Percentiles rank a stretch among this genome's conserved stretches.
These are phyloP conservation scores for Etheostoma cragini DNA, from an alignment of 2,113 vertebrate species.

Conservation along the genomic window DNA sequence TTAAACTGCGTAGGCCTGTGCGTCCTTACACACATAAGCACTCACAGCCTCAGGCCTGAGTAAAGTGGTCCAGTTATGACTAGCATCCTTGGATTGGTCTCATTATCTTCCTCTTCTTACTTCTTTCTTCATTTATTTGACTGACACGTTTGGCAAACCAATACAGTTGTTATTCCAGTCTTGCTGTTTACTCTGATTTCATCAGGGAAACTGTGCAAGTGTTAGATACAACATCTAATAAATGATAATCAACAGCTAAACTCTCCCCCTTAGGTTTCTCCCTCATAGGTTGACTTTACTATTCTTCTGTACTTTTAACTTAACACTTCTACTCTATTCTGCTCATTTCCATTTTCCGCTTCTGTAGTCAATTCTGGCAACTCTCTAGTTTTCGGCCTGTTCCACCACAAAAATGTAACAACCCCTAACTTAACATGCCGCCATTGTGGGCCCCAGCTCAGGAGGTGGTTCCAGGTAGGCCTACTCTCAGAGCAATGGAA, in stretches of 20 bases:
- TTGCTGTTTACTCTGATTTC: constrained; percentile 1
- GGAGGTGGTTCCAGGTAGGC: neutral
- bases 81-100: constrained; percentile 29
- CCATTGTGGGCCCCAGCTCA: neutral
- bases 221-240: neutral
- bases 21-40: neutral
- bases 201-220: neutral
- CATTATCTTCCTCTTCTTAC: neutral
- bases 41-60: neutral
- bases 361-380: neutral
- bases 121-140: constrained; percentile 5
- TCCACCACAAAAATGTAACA: too few relatives aligned
- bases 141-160: constrained; percentile 39
- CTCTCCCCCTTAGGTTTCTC: neutral
- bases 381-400: neutral
- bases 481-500: neutral
- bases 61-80: constrained; percentile 20
- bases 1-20: neutral
- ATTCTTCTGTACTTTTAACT: neutral
- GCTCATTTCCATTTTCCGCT: too few relatives aligned
- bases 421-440: neutral
- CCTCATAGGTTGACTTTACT: neutral
- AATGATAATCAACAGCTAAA: constrained; percentile 3
- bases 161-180: constrained; percentile 12
- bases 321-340: neutral